A percentile compares a stretch with the other conserved stretches of the same genome.
These are phyloP conservation scores for Coenonympha arcania DNA, from an alignment of 2,888 invertebrate genomes.

Conservation along the genomic window DNA sequence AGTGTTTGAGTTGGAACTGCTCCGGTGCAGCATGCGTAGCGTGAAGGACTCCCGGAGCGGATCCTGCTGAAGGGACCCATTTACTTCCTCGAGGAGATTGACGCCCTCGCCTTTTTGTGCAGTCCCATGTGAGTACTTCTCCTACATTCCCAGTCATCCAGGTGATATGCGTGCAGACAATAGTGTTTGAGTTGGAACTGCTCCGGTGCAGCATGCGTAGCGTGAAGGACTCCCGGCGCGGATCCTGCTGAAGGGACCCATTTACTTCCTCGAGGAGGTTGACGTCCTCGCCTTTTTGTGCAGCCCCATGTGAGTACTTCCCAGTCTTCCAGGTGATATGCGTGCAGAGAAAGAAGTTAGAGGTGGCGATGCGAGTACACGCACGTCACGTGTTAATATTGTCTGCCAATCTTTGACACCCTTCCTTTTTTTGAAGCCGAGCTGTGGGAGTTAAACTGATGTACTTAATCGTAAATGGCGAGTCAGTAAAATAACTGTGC, in stretches of 20 bases:
- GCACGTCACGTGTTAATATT: too few species aligned
- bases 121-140: conserved; percentile 91
- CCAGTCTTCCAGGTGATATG: too few species aligned
- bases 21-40: conserved; percentile 68
- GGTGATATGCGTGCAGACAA: conserved; percentile 85
- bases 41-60: conserved; percentile 70
- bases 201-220: conserved; percentile 70
- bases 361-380: too few species aligned
- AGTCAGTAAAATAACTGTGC: too few species aligned
- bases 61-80: conserved; percentile 90
- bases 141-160: too few species aligned
- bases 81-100: conserved; percentile 84
- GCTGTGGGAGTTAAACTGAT: too few species aligned
- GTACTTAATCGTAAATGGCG: too few species aligned
- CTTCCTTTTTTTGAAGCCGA: too few species aligned
- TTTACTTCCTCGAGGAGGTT: conserved; percentile 85
- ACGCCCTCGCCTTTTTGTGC: conserved; percentile 87
- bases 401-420: too few species aligned
- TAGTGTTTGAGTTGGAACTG: conserved; percentile 88
- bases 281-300: conserved; percentile 88
- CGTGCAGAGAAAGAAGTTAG: too few species aligned
- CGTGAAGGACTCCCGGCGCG: conserved; percentile 67
- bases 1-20: conserved; percentile 87
- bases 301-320: conserved; percentile 90
- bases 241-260: conserved; percentile 89